A percentile compares a stretch with the other conserved stretches of the same genome.
Evolutionary conservation across 2,888 invertebrate species (phyloP).

Genomic region (Tetanocera ferruginea): DNA sequence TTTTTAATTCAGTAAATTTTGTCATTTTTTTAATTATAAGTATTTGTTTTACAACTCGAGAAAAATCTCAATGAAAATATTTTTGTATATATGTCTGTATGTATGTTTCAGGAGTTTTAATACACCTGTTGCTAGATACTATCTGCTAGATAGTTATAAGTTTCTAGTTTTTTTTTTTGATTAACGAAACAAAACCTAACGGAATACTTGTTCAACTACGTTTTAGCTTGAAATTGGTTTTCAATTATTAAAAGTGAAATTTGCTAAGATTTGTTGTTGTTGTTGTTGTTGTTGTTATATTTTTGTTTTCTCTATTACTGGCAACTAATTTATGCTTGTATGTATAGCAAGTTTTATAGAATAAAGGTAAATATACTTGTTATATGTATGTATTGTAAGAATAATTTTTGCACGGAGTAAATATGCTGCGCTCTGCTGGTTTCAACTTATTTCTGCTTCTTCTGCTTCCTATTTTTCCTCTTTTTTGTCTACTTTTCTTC

Average conservation of each 20-base stretch:
- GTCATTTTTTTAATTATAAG: background rate
- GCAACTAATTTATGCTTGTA: background rate
- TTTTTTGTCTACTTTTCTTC: too few relatives aligned
- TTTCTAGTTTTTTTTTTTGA: background rate
- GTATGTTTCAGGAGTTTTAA: background rate
- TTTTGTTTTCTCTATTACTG: background rate
- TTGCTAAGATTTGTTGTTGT: background rate
- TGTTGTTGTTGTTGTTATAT: background rate
- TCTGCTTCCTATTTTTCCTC: background rate
- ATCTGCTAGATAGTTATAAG: too few relatives aligned
- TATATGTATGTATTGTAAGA: background rate
- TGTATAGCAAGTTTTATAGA: slow-evolving; percentile 11
- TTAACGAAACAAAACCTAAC: background rate
- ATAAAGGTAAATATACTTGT: background rate
- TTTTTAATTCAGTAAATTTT: slow-evolving; percentile 25
- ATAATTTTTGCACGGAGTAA: slow-evolving; percentile 1
- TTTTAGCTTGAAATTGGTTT: background rate
- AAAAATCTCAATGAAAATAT: background rate
- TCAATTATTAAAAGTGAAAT: background rate
- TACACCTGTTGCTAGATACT: background rate
- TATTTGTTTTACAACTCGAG: background rate
- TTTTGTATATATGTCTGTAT: too few relatives aligned
- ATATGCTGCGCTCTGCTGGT: background rate
- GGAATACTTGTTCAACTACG: background rate
- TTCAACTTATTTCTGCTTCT: background rate